Base-by-base conservation (phyloP, 2,888 invertebrate species). In the Zelleria hepariella region DNA sequence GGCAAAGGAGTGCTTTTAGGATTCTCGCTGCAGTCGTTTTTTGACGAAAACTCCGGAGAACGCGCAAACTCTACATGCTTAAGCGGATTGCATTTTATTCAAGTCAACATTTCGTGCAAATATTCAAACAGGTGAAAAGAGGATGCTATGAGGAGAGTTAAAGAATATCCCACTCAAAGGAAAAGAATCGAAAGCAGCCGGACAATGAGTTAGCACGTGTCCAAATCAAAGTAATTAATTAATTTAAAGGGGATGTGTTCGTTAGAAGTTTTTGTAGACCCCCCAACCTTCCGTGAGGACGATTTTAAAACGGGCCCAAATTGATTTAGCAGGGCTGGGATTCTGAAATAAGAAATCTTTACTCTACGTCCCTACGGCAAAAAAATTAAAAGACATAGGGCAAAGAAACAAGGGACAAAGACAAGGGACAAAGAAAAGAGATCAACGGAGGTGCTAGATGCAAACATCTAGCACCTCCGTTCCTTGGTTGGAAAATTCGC, bases 181-280 rank as follows among this genome's bases (percentile, higher is more conserved):
- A 24, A 53, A 53, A 24, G 53, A 53, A 42, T 25, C 15, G 49
- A 49, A 49, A 20, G 18, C 0, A 15, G 32, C 23, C 51, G 69
- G 67, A 80, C 80, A 80, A 78, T 80, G 75, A 72, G 74, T 75
- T 73, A 74, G 73, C 51, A 53, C 53, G 25, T 24, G 55, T 55
- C 55, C 7, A 57, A 58, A 58, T 49, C 58, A 58, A 74, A 80
- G 78, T 83, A 83, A 83, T 84, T 83, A 85, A 83, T 84, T 84
- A 82, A 85, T 85, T 81, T 80, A 82, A 82, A 85, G 80, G 85
- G 83, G 82, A 74, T 72, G 58, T 53, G 74, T 80, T 85, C 84
- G 81, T 83, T 82, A 82, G 77, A 86, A 85, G 80, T 83, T 84
- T 82, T 82, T 82, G 80, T 74, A 71, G 71, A 70, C 72, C 57